phyloP scores from a whole-genome alignment of 2,888 invertebrate species.

The Plagodis dolabraria region DNA sequence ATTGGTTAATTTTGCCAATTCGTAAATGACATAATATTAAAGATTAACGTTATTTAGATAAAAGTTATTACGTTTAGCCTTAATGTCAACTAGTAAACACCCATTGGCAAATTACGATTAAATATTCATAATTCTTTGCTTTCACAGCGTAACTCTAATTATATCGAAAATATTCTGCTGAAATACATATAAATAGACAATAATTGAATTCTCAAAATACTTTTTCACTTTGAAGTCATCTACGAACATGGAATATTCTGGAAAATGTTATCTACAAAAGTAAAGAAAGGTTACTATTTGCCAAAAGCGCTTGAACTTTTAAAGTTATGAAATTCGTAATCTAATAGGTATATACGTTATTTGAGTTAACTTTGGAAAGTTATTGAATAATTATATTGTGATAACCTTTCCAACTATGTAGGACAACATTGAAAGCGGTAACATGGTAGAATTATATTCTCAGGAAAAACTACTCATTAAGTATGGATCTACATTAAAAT shows the following conservation, averaged over 20 bases:
- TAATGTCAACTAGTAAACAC: constrained; percentile 18
- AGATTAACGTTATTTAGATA: too few relatives aligned
- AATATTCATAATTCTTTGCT: constrained; percentile 64
- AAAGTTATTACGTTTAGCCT: too few relatives aligned
- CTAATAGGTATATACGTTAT: background rate
- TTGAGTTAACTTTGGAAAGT: constrained; percentile 5
- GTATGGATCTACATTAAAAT: background rate
- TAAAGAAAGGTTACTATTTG: constrained; percentile 15
- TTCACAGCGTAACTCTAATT: constrained; percentile 76
- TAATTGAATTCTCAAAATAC: constrained; percentile 72
- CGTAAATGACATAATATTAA: too few relatives aligned
- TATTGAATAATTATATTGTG: constrained; percentile 5
- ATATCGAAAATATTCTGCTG: constrained; percentile 79
- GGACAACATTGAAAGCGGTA: constrained; percentile 57
- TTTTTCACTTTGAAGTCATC: constrained; percentile 59
- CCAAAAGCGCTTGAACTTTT: constrained; percentile 14
- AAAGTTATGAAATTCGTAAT: constrained; percentile 11
- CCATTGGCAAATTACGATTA: constrained; percentile 69
- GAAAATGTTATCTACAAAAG: constrained; percentile 36
- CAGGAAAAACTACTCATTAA: constrained; percentile 2
- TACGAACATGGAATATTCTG: constrained; percentile 55
- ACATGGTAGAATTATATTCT: constrained; percentile 19
- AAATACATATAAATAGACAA: constrained; percentile 67
- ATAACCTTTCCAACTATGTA: constrained; percentile 10
- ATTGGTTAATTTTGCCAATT: too few relatives aligned